Percentiles rank a stretch among this genome's conserved stretches.
phyloP scores from a whole-genome alignment of 2,797 vertebrate genomes.

The Anguilla obscura region DNA sequence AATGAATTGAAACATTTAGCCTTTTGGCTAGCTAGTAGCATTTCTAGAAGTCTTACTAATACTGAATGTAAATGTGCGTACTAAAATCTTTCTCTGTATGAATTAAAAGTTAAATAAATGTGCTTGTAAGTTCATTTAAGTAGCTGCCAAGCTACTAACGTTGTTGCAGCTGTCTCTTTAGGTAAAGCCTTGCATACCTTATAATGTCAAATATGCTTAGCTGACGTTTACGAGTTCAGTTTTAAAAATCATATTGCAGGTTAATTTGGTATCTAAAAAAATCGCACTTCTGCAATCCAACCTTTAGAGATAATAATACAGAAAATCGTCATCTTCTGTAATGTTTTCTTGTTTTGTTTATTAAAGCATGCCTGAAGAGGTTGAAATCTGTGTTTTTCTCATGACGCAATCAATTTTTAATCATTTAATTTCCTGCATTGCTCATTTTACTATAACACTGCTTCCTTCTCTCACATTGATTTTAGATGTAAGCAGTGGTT shows the following conservation, averaged over 20 bases:
- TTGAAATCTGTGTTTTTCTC: background rate
- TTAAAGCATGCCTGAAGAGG: background rate
- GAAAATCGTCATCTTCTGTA: background rate
- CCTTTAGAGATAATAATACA: background rate
- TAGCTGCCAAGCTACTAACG: background rate
- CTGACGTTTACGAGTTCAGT: background rate
- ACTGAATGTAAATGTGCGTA: background rate
- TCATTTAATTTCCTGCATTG: background rate
- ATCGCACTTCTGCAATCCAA: background rate
- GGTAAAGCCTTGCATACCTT: background rate
- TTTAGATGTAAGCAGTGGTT: slow-evolving; percentile 85
- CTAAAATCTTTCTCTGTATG: background rate
- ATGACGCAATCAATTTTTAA: background rate
- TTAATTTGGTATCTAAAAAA: background rate
- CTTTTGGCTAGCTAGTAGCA: background rate
- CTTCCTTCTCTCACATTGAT: background rate
- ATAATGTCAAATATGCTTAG: background rate
- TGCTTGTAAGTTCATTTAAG: background rate
- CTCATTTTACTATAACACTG: background rate
- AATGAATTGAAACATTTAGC: background rate
- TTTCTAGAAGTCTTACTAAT: background rate
- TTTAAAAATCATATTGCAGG: background rate
- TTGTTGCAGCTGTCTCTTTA: background rate
- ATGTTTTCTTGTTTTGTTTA: background rate
- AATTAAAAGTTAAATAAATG: background rate